Evolutionary conservation across 2,797 vertebrate genomes (phyloP), one percentile per base, ranked within the genome.

Genomic region (Falco rusticolus): DNA sequence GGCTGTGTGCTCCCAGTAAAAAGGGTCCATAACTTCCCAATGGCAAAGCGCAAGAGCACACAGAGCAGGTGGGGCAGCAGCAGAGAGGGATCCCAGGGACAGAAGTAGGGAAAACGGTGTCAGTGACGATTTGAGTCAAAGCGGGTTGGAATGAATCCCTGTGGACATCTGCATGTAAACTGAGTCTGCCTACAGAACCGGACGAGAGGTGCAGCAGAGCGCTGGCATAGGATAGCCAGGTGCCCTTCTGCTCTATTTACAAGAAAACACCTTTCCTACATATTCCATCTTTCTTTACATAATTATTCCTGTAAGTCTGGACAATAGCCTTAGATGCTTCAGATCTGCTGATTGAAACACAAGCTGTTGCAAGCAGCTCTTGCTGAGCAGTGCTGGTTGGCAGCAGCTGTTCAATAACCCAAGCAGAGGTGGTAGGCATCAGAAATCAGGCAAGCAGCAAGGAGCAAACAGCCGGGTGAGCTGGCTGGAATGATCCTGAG

Each of bases 31-130:
- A 24, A 7, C 51, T 16, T 14, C 63, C 63, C 3, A 0, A 34
- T 7, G 37, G 7, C 21, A 29, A 25, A 13, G 50, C 4, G 10
- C 37, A 22, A 5, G 5, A 2, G 28, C 2, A 7, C 6, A 1
- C 22, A 7, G 76, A 61, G 43, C 65, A 11, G 16, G 24, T 0
- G 5, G 50, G 47, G 31, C 9, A 12, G 16, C 6, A 31, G 43
- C 51, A 77, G 60, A 29, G 65, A 8, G 47, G n/a, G 28, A 4
- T 61, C 31, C n/a, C 5, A 28, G 21, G 28, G 18, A 41, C 47
- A 25, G 1, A 1, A 1, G 1, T 6, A 12, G 17, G n/a, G 17
- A 69, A 47, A 54, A 16, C 8, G 6, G 10, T 4, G 5, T n/a
- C 68, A 28, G 69, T 1, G 28, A 54, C 19, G 20, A 16, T 16